These are phyloP conservation scores for Mormyrops attenuatus DNA, from an alignment of 2,797 vertebrate genomes.

Conservation along the genomic window DNA sequence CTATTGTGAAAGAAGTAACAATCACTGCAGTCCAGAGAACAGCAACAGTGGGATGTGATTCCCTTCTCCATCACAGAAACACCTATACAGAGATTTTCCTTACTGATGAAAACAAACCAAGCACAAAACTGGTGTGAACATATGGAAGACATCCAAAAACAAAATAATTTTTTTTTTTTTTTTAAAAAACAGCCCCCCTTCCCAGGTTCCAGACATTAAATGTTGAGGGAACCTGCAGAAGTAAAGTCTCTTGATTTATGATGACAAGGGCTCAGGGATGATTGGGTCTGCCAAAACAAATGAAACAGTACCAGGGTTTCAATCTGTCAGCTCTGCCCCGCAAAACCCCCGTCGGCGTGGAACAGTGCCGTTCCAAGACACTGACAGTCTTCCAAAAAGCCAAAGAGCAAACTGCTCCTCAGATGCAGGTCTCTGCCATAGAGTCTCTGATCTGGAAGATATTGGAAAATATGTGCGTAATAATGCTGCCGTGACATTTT, in stretches of 20 bases:
- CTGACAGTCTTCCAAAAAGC: slow-evolving; percentile 14
- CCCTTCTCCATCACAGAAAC: neutral
- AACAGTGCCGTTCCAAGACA: slow-evolving; percentile 13
- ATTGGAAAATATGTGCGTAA: neutral
- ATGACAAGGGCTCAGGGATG: slow-evolving; percentile 22
- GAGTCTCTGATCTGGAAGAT: neutral
- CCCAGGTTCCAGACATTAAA: slow-evolving; percentile 14
- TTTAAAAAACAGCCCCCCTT: neutral
- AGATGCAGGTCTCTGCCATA: neutral
- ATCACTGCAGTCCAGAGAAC: neutral
- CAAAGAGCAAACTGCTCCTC: slow-evolving; percentile 11
- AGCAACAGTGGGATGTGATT: neutral
- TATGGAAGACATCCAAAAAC: slow-evolving; percentile 1
- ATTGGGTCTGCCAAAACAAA: slow-evolving; percentile 27
- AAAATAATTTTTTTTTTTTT: neutral
- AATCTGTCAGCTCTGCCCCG: slow-evolving; percentile 9
- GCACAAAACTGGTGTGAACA: neutral
- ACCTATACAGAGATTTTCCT: neutral
- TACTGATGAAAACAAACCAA: neutral
- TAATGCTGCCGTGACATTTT: neutral
- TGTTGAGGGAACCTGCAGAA: slow-evolving; percentile 10
- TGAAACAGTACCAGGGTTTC: slow-evolving; percentile 18
- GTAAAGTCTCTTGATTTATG: slow-evolving; percentile 16
- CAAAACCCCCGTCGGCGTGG: slow-evolving; percentile 3
- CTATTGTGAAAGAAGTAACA: slow-evolving; percentile 10